phyloP scores from a whole-genome alignment of 1,140 invertebrate species.

The Hylaeus volcanicus region DNA sequence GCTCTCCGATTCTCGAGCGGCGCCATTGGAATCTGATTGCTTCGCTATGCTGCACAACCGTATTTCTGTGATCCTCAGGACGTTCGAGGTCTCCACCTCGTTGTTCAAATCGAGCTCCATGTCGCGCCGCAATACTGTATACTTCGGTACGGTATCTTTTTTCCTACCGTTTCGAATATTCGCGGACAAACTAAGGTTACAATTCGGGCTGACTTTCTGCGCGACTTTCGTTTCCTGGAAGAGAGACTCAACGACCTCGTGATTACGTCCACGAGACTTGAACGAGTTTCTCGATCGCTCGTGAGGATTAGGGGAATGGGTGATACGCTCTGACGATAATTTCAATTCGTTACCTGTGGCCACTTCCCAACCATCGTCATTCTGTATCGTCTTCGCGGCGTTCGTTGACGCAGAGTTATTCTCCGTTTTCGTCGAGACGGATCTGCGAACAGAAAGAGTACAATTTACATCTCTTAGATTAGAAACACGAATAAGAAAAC shows the following conservation, averaged over 20 bases:
- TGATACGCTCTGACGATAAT: conserved; percentile 25
- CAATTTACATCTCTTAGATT: no score
- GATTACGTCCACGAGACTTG: conserved; percentile 14
- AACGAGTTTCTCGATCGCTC: conserved; percentile 11
- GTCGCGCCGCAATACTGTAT: background rate
- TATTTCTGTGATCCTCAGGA: background rate
- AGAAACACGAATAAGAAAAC: no score
- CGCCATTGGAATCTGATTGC: no score
- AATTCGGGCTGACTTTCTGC: conserved; percentile 4
- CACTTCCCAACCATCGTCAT: conserved; percentile 70
- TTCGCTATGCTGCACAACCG: background rate
- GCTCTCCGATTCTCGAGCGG: background rate
- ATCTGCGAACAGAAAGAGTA: conserved; percentile 19
- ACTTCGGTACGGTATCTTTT: background rate
- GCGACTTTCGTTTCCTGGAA: conserved; percentile 2
- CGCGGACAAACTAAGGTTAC: background rate
- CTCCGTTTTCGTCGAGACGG: background rate
- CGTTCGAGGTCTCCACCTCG: background rate
- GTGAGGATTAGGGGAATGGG: background rate
- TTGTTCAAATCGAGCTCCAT: background rate
- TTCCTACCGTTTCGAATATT: conserved; percentile 1
- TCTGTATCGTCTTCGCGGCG: conserved; percentile 17
- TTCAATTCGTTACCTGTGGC: conserved; percentile 68
- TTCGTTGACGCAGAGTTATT: conserved; percentile 8
- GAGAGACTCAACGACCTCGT: conserved; percentile 16